Evolutionary conservation across 2,888 invertebrate species (phyloP).

Genomic region (Caprella mutica): DNA sequence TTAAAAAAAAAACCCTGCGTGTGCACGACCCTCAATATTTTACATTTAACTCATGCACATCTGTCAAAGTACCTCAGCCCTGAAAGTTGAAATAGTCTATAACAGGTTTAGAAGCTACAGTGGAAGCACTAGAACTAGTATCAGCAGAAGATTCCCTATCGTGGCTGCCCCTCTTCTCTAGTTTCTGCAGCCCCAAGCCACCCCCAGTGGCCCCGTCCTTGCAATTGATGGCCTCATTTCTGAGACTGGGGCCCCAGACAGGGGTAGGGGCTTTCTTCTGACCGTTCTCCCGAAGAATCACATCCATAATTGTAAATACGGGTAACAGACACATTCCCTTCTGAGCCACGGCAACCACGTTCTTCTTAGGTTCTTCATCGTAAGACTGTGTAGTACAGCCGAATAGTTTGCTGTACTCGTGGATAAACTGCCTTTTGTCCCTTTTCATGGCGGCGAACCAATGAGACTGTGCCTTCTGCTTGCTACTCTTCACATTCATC

Average conservation of each 20-base stretch:
- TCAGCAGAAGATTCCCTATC: conserved; percentile 9
- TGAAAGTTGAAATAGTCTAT: conserved; percentile 32
- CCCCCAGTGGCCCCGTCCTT: not conserved
- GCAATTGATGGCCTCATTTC: not conserved
- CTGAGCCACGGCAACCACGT: conserved; percentile 82
- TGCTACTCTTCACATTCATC: conserved; percentile 71
- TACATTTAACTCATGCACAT: too few relatives aligned
- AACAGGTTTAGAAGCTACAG: conserved; percentile 11
- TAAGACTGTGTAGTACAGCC: conserved; percentile 71
- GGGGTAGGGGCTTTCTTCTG: conserved; percentile 27
- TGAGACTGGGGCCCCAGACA: conserved; percentile 14
- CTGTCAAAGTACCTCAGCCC: too few relatives aligned
- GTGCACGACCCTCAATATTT: too few relatives aligned
- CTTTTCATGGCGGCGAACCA: conserved; percentile 89
- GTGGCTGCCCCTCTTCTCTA: conserved; percentile 17
- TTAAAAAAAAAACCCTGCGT: too few relatives aligned
- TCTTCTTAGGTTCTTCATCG: conserved; percentile 88
- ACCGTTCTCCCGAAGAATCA: conserved; percentile 23
- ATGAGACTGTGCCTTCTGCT: conserved; percentile 67
- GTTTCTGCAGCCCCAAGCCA: conserved; percentile 6
- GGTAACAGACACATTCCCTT: conserved; percentile 42
- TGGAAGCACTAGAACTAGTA: not conserved
- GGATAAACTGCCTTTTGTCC: conserved; percentile 80
- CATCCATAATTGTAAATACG: conserved; percentile 24
- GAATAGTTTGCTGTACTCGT: conserved; percentile 89